Evolutionary conservation across 92 coral and sea anemone genomes (phyloP).

Genomic region (Epizoanthus ramosus): DNA sequence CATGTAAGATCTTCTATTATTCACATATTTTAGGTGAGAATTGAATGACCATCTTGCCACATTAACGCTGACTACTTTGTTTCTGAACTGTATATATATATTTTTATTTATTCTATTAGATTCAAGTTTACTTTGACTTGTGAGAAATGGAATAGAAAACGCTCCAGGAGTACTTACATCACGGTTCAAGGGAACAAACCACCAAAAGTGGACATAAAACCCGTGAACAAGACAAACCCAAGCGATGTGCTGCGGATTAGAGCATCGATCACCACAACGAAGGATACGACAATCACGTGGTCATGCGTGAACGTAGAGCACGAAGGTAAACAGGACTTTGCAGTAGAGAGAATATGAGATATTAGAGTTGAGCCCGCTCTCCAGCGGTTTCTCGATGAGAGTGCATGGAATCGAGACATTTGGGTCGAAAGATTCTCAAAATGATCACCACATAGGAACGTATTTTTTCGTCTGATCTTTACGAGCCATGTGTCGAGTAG

Average conservation of each 20-base stretch:
- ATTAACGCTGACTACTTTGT: too few relatives aligned
- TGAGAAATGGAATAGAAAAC: slow-evolving; percentile 17
- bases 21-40: too few relatives aligned
- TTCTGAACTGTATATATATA: too few relatives aligned
- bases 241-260: not conserved
- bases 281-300: slow-evolving; percentile 20
- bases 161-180: not conserved
- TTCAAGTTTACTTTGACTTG: slow-evolving; percentile 7
- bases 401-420: too few relatives aligned
- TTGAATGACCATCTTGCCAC: too few relatives aligned
- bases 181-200: slow-evolving; percentile 4
- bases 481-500: too few relatives aligned
- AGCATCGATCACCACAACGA: slow-evolving; percentile 8
- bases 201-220: not conserved
- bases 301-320: slow-evolving; percentile 22
- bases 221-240: slow-evolving; percentile 5
- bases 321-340: not conserved
- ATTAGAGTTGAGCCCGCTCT: too few relatives aligned
- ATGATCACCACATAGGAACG: too few relatives aligned
- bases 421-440: too few relatives aligned
- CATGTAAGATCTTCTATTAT: too few relatives aligned
- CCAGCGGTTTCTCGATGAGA: too few relatives aligned
- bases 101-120: not conserved
- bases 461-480: too few relatives aligned
- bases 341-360: not conserved